Conservation (phyloP, 2,888 invertebrate species). For the Platynereis dumerilii region DNA sequence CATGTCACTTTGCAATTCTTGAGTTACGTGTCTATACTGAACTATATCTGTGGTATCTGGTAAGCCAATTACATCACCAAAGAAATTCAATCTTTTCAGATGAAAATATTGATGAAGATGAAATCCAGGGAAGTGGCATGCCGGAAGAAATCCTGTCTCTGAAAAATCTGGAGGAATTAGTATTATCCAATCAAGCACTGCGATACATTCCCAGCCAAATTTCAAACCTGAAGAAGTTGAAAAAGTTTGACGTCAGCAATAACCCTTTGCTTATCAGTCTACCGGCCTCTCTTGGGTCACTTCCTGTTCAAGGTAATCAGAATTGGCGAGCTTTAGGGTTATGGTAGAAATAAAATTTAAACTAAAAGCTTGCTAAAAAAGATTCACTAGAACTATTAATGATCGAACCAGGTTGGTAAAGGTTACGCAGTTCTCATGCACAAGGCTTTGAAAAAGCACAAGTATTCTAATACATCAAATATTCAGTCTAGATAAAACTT, state of each 20-base stretch:
- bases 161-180: constrained; percentile 39
- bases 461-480: no score
- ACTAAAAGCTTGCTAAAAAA: not conserved
- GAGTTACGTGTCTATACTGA: no score
- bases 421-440: no score
- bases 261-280: constrained; percentile 16
- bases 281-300: constrained; percentile 39
- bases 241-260: constrained; percentile 31
- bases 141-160: constrained; percentile 29
- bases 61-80: no score
- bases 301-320: constrained; percentile 36
- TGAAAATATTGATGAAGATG: no score
- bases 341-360: not conserved
- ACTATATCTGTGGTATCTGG: no score
- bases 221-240: constrained; percentile 43
- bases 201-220: constrained; percentile 42
- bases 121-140: not conserved
- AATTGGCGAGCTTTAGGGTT: not conserved
- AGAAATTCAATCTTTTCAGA: no score
- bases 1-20: no score
- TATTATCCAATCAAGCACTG: constrained; percentile 44
- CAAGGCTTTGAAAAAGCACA: no score
- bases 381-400: not conserved
- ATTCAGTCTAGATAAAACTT: no score
- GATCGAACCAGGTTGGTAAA: not conserved